These are phyloP conservation scores for Saiga tatarica DNA, from an alignment of 2,113 vertebrate species.

Conservation along the genomic window DNA sequence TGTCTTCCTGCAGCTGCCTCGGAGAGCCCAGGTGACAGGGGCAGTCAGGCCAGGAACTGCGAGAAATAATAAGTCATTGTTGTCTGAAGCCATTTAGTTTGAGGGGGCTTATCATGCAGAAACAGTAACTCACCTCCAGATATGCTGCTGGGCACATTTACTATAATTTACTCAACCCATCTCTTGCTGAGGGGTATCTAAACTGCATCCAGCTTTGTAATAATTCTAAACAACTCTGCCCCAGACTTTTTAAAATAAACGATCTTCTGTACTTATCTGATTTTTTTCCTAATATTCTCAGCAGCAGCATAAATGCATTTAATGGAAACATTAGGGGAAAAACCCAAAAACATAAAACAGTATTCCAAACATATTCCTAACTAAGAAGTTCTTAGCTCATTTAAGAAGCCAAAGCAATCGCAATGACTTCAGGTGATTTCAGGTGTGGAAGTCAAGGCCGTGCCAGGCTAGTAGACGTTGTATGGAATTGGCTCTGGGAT, in stretches of 20 bases:
- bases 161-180: no score
- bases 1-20: not conserved
- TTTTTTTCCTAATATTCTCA: not conserved
- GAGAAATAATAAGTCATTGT: not conserved
- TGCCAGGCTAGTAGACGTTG: not conserved
- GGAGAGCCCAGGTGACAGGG: not conserved
- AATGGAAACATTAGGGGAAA: not conserved
- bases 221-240: not conserved
- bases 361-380: not conserved
- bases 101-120: not conserved
- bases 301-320: not conserved
- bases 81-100: not conserved
- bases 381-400: not conserved
- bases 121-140: not conserved
- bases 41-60: not conserved
- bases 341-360: not conserved
- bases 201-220: not conserved
- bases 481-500: not conserved
- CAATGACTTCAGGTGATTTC: not conserved
- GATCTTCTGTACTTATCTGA: not conserved
- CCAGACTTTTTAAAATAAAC: not conserved
- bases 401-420: not conserved
- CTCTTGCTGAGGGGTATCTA: not conserved
- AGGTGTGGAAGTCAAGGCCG: not conserved
- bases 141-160: rapidly evolving